Evolutionary conservation across 2,888 invertebrate species (phyloP), one percentile per base, ranked within the genome.

Genomic region (Athetis lepigone): DNA sequence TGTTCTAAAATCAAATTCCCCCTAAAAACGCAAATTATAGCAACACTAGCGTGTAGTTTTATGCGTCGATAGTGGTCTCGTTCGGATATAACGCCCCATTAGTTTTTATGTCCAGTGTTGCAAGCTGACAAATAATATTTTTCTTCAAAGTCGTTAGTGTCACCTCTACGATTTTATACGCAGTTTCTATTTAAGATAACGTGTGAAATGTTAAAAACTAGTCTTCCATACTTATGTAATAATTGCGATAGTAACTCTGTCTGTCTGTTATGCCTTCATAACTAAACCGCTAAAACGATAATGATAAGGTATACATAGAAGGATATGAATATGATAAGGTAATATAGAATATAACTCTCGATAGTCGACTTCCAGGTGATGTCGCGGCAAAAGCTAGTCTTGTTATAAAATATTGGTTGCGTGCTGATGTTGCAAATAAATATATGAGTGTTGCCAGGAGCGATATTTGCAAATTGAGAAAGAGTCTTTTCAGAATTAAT

Each of bases 31-130:
- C 2, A 2, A 39, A 43, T 19, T 29, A 2, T 71, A 54, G 77
- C 5, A 29, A 40, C 72, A 58, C 37, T 51, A 56, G n/a, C 18
- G 58, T 59, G 56, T 78, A 83, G 78, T 84, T 87, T 88, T 84
- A 89, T 83, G 79, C 81, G 75, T 81, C 75, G 83, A 85, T 82
- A 82, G 87, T 83, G 87, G 84, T 85, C 82, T 80, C 79, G 79
- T 79, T 79, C 70, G 79, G 74, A 83, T 85, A 85, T 88, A 88
- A 86, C 80, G 81, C 74, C 70, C 87, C 89, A 90, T 92, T 90
- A 90, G 86, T 89, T 92, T 91, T 92, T 88, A 90, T 79, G 80
- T 70, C 59, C 75, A 70, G 77, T 84, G 85, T 81, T 80, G 83
- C 80, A 80, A 83, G 80, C 68, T 80, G 80, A 85, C 84, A 84